These are phyloP conservation scores for Crotalus horridus DNA, from an alignment of 2,113 vertebrate genomes.

Conservation along the genomic window DNA sequence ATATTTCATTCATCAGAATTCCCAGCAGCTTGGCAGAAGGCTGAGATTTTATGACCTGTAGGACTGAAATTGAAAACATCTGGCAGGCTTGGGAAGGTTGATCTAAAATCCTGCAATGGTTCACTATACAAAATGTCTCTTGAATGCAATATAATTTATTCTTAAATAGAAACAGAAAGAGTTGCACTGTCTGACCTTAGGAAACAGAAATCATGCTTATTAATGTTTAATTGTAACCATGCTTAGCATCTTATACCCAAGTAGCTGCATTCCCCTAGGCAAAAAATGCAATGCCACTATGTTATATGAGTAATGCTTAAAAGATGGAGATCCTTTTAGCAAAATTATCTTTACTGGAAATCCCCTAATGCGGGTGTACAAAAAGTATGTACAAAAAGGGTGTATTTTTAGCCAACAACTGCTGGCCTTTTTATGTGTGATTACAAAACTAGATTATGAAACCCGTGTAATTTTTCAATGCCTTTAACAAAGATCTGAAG, in stretches of 20 bases:
- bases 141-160: neutral
- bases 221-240: neutral
- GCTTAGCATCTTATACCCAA: slow-evolving; percentile 11
- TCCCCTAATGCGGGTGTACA: slow-evolving; percentile 13
- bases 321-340: slow-evolving; percentile 41
- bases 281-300: neutral
- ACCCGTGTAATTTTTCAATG: neutral
- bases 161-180: neutral
- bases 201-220: neutral
- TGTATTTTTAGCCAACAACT: neutral
- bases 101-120: neutral
- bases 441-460: neutral
- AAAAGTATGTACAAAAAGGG: neutral
- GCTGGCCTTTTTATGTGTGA: neutral
- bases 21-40: neutral
- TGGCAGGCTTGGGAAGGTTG: neutral
- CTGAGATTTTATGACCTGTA: neutral
- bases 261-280: slow-evolving; percentile 11
- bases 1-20: neutral
- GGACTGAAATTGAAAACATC: neutral
- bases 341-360: neutral
- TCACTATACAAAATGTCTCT: neutral
- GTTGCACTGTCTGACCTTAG: neutral
- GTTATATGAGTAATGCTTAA: slow-evolving; percentile 1
- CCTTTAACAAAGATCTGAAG: neutral